These are phyloP conservation scores for Sminthurides aquaticus DNA, from an alignment of 2,888 invertebrate species.

Conservation along the genomic window DNA sequence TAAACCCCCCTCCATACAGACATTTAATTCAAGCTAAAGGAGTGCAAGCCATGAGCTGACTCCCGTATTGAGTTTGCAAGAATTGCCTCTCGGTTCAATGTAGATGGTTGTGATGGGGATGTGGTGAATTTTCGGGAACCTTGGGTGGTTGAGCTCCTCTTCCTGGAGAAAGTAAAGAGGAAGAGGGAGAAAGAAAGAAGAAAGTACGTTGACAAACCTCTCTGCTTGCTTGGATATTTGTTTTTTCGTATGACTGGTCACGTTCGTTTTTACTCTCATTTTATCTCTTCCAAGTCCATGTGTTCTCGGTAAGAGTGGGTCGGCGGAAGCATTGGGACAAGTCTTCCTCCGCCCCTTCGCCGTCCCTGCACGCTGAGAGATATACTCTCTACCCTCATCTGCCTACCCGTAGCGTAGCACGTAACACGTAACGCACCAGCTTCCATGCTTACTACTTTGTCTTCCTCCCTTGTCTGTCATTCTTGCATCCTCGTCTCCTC, in stretches of 20 bases:
- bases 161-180: too few relatives aligned
- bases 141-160: too few relatives aligned
- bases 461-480: not conserved
- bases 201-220: slow-evolving; percentile 21
- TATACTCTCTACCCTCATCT: too few relatives aligned
- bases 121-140: too few relatives aligned
- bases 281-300: not conserved
- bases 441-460: not conserved
- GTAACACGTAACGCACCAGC: not conserved
- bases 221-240: slow-evolving; percentile 34
- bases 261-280: slow-evolving; percentile 30
- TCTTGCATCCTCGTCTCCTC: not conserved
- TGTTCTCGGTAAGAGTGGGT: not conserved
- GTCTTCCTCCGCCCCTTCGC: not conserved
- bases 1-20: too few relatives aligned
- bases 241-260: slow-evolving; percentile 43
- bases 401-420: too few relatives aligned
- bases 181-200: slow-evolving; percentile 14
- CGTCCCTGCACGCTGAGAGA: too few relatives aligned
- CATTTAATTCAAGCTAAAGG: too few relatives aligned
- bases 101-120: too few relatives aligned
- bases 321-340: not conserved
- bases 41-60: too few relatives aligned
- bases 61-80: too few relatives aligned
- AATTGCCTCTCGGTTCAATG: too few relatives aligned